phyloP scores from a whole-genome alignment of 2,888 invertebrate genomes.

The Liodrosophila aerea region DNA sequence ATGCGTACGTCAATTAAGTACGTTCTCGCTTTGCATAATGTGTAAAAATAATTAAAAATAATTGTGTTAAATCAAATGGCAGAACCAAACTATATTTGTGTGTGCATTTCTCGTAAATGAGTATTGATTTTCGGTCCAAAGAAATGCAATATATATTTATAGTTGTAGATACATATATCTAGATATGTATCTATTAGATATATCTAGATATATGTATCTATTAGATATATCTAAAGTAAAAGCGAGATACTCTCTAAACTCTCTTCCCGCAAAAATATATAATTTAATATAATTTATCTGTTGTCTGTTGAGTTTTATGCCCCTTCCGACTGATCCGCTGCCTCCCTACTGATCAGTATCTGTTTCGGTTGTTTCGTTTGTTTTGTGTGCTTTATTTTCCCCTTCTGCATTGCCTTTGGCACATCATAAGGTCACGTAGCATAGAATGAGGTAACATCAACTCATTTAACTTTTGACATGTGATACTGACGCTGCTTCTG shows the following conservation, averaged over 20 bases:
- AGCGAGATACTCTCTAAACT: too few species aligned
- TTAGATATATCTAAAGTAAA: too few species aligned
- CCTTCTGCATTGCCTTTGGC: too few species aligned
- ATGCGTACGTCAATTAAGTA: slow-evolving; percentile 48
- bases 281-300: slow-evolving; percentile 54
- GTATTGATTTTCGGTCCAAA: slow-evolving; percentile 22
- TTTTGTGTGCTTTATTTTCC: slow-evolving; percentile 4
- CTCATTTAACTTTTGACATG: slow-evolving; percentile 63
- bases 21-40: slow-evolving; percentile 20
- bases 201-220: too few species aligned
- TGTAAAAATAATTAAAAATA: slow-evolving; percentile 54
- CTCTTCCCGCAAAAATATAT: too few species aligned
- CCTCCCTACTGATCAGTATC: too few species aligned
- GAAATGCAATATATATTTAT: too few species aligned
- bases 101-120: neutral
- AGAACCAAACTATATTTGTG: slow-evolving; percentile 16
- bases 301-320: slow-evolving; percentile 16
- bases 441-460: slow-evolving; percentile 31
- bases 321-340: too few species aligned
- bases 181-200: too few species aligned
- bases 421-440: slow-evolving; percentile 9
- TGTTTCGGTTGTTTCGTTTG: too few species aligned
- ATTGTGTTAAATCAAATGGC: slow-evolving; percentile 45
- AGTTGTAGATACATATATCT: too few species aligned
- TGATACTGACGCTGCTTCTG: slow-evolving; percentile 34